A percentile compares a stretch with the other conserved stretches of the same genome.
Evolutionary conservation across 2,797 vertebrate genomes (phyloP).

Genomic region (Chelonia mydas): DNA sequence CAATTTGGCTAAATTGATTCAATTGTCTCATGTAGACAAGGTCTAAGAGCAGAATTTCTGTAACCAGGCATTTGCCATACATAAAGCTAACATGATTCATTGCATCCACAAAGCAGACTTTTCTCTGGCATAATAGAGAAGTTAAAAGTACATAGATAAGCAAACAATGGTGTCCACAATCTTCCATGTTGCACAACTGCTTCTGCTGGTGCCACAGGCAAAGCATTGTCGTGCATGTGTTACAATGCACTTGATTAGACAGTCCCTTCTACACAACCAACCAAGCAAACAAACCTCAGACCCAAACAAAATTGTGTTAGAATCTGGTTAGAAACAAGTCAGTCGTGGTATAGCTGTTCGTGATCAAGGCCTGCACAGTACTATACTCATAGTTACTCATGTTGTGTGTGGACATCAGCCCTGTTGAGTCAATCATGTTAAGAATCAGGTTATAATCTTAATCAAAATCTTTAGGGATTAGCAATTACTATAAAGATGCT

Average conservation of each 20-base stretch:
- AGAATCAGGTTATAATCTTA: slow-evolving; percentile 24
- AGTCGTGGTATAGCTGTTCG: rapidly evolving
- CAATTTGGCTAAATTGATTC: background rate
- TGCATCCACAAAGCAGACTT: background rate
- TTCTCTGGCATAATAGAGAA: slow-evolving; percentile 12
- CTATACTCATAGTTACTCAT: background rate
- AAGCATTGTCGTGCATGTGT: rapidly evolving
- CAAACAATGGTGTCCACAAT: background rate
- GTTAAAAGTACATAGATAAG: slow-evolving; percentile 55
- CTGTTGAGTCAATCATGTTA: background rate
- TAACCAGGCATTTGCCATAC: background rate
- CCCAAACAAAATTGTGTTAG: too few relatives aligned
- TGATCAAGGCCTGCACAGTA: background rate
- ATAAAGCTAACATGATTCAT: slow-evolving; percentile 23
- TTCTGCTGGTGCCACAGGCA: slow-evolving; percentile 11
- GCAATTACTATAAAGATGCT: slow-evolving; percentile 36
- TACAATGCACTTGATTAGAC: rapidly evolving
- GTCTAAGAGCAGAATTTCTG: background rate
- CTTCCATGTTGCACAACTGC: slow-evolving; percentile 24
- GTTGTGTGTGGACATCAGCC: background rate
- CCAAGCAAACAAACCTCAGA: background rate
- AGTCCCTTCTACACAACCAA: rapidly evolving
- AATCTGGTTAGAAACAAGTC: background rate
- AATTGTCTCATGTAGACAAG: background rate
- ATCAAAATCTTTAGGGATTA: slow-evolving; percentile 32